Conservation (phyloP, 2,113 vertebrate species). For the Chaetops frenatus region DNA sequence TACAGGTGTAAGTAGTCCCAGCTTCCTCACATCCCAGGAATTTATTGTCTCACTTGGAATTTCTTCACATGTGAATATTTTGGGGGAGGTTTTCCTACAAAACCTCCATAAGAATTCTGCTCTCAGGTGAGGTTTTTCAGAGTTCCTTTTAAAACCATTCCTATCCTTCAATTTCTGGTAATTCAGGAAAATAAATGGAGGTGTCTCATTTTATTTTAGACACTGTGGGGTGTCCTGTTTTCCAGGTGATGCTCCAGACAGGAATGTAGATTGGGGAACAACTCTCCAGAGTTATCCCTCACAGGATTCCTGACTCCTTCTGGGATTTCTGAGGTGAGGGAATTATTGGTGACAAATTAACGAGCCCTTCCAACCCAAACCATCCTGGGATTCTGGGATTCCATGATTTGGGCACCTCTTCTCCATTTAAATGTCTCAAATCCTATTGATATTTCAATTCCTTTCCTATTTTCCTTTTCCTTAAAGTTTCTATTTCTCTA, state of each 20-base stretch:
- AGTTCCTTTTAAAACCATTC: neutral
- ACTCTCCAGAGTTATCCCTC: neutral
- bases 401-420: neutral
- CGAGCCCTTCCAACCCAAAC: neutral
- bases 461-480: neutral
- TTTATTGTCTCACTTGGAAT: neutral
- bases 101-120: neutral
- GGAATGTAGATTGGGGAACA: neutral
- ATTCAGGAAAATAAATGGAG: neutral
- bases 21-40: neutral
- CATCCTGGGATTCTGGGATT: neutral
- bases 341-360: neutral
- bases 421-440: neutral
- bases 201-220: neutral
- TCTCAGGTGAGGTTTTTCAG: neutral
- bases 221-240: neutral
- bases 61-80: neutral
- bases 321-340: neutral
- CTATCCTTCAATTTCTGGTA: neutral
- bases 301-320: neutral
- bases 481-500: accelerated
- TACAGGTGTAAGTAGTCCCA: neutral
- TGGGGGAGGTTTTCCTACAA: neutral
- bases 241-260: neutral
- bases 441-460: neutral